Base-by-base conservation (phyloP, 1,140 invertebrate genomes). In the Geopemphigus sp. region DNA sequence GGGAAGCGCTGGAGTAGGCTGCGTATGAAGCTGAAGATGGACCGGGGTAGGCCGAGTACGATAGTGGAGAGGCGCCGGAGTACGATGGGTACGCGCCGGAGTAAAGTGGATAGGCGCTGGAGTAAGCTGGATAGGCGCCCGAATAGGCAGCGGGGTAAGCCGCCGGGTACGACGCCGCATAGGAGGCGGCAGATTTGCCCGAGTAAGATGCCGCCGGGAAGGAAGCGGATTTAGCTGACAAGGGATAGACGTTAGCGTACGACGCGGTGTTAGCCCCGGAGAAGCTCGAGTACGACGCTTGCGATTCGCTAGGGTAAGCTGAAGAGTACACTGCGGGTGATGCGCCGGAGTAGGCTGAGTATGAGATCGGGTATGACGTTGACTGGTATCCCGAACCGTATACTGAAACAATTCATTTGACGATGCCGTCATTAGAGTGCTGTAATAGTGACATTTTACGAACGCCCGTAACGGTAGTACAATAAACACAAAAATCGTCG, bases 11-110 rank as follows among this genome's bases (percentile, higher is more conserved):
- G 0, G 32, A 45, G 12, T 76, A 22, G 0, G 56, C 0, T 0
- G 73, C 59, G 72, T 59, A 76, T 1, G 72, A 45, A 45, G 72
- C 24, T 10, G 72, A 54, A 54, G 39, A 74, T 29, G 72, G 29
- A 3, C n/a, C 1, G 15, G 72, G 59, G 54, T 76, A 45, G 19
- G 56, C 0, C n/a, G 66, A 70, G 66, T 53, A 70, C 1, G 29
- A 15, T 24, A 45, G 5, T 14, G 45, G 45, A 45, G 1, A 70
- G 6, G 66, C 45, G 12, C 45, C 45, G 22, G 66, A 70, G 45
- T 70, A 45, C 45, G 72, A n/a, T 47, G 72, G 72, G 32, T 26
- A 76, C 0, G 56, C 72, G 39, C 29, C 56, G 17, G 56, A 59
- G n/a, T 61, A 19, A 8, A 56, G 29, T 5, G 73, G 73, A 39